These are phyloP conservation scores for Hyperoplus immaculatus DNA, from an alignment of 2,797 vertebrate species.

Conservation along the genomic window DNA sequence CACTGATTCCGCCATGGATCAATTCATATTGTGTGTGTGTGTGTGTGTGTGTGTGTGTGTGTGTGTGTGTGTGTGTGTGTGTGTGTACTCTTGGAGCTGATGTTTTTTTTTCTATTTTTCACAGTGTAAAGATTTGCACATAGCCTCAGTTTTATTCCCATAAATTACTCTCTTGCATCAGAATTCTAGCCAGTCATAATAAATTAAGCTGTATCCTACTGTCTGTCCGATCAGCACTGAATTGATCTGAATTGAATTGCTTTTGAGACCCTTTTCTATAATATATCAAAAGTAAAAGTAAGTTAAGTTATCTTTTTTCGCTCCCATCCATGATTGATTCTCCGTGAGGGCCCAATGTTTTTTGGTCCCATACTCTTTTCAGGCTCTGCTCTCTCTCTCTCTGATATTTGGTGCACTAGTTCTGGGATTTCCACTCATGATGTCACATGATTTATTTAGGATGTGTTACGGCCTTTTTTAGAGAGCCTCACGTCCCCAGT, in stretches of 20 bases:
- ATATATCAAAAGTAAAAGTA: slow-evolving; percentile 24
- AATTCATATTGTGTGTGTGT: slow-evolving; percentile 16
- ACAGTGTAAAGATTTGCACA: neutral
- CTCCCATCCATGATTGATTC: slow-evolving; percentile 53
- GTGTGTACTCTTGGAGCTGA: neutral
- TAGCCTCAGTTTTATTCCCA: slow-evolving; percentile 18
- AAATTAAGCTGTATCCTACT: slow-evolving; percentile 4
- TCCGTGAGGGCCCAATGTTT: slow-evolving; percentile 38
- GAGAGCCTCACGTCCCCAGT: slow-evolving; percentile 55
- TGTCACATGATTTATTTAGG: slow-evolving; percentile 81
- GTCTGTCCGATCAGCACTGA: slow-evolving; percentile 14
- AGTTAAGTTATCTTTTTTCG: neutral
- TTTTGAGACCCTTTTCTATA: slow-evolving; percentile 21
- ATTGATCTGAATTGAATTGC: too few species aligned
- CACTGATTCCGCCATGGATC: slow-evolving; percentile 32
- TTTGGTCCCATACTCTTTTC: slow-evolving; percentile 59
- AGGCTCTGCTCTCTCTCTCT: slow-evolving; percentile 32
- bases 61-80: slow-evolving; percentile 5
- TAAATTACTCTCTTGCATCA: slow-evolving; percentile 12
- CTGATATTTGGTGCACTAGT: slow-evolving; percentile 69
- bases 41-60: slow-evolving; percentile 1
- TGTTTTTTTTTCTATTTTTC: neutral
- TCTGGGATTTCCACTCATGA: slow-evolving; percentile 68
- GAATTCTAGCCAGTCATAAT: slow-evolving; percentile 36
- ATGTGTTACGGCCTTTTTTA: slow-evolving; percentile 70